Evolutionary conservation across 92 coral and sea anemone species (phyloP).

Genomic region (Paramuricea clavata): DNA sequence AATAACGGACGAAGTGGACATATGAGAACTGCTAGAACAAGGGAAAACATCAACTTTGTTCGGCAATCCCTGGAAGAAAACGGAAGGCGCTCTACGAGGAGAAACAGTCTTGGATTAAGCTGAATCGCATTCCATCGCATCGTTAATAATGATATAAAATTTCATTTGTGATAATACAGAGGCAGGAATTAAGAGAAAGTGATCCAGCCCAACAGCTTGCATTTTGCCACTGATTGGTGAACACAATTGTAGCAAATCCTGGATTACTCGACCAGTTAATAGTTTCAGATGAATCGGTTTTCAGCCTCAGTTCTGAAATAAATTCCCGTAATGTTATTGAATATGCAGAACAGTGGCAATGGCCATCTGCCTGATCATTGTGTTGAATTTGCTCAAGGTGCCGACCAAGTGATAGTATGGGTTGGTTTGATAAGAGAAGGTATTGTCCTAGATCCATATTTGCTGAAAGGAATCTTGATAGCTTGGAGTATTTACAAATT

Average conservation of each 20-base stretch:
- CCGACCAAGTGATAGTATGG: background rate
- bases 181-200: background rate
- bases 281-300: too few species aligned
- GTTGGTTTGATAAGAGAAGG: too few species aligned
- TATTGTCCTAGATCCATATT: too few species aligned
- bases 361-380: background rate
- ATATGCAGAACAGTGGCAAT: background rate
- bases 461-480: too few species aligned
- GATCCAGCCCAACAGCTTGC: background rate
- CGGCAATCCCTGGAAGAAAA: background rate
- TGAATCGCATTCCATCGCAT: background rate
- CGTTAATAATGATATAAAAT: background rate
- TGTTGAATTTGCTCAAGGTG: background rate
- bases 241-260: background rate
- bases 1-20: background rate
- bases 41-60: background rate
- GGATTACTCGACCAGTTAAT: background rate
- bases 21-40: background rate
- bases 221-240: background rate
- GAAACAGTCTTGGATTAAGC: background rate
- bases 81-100: background rate
- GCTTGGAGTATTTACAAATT: background rate
- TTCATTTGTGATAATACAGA: background rate
- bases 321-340: background rate
- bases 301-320: too few species aligned